Conservation (phyloP, 2,797 vertebrate genomes). For the Erpetoichthys calabaricus region DNA sequence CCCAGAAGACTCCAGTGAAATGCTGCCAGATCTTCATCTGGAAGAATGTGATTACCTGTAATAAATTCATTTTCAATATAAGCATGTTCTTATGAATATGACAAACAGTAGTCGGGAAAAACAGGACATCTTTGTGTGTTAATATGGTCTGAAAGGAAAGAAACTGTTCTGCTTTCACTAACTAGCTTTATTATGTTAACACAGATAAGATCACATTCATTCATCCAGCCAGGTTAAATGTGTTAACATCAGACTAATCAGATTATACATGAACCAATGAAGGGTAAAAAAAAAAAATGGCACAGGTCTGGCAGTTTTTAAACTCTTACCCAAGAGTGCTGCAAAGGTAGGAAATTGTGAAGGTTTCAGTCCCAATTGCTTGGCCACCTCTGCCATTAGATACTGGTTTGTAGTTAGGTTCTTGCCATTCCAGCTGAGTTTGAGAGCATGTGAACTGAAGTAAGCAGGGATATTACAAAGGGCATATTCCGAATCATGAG, state of each 20-base stretch:
- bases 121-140: no score
- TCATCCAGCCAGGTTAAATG: no score
- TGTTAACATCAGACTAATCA: no score
- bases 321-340: constrained; percentile 69
- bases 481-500: constrained; percentile 82
- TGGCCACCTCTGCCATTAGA: constrained; percentile 75
- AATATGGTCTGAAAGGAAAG: background rate
- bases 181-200: no score
- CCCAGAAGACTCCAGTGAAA: constrained; percentile 88
- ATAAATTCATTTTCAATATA: no score
- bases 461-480: constrained; percentile 82
- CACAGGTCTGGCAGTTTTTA: no score
- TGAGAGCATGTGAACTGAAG: constrained; percentile 80
- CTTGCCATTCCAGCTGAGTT: constrained; percentile 87
- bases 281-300: no score
- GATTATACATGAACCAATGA: no score
- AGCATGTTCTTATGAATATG: no score
- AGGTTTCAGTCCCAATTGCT: constrained; percentile 75
- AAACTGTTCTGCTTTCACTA: no score
- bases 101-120: no score
- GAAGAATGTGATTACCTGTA: constrained; percentile 82
- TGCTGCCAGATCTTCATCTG: constrained; percentile 85
- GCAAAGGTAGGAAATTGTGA: constrained; percentile 80
- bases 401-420: constrained; percentile 87
- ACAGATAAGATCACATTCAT: no score